Base-by-base conservation (phyloP, 2,797 vertebrate genomes). In the Capromys pilorides region DNA sequence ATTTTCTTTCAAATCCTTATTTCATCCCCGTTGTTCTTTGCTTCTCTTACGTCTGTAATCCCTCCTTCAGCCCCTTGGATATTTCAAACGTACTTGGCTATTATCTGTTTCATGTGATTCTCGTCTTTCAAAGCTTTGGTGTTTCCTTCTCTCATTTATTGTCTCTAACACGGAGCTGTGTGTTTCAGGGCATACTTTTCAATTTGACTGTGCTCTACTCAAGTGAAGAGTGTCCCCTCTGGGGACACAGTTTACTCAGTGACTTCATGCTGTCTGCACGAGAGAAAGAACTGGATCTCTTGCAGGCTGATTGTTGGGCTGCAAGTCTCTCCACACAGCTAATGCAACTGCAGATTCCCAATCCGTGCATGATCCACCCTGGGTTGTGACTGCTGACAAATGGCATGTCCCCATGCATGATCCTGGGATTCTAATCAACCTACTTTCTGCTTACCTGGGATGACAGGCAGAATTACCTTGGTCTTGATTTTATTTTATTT, bases 401-500 rank as follows among this genome's bases (percentile, higher is more conserved):
- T 88, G 45, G 51, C 14, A 59, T 66, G 69, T 79, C 93, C 41
- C 93, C 57, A 57, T 80, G 88, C 59, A 41, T 57, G 39, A 83
- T 69, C 26, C 79, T 41, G 57, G 49, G 8, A 79, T 39, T 67
- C 51, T 39, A 85, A 57, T 57, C 45, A 87, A 73, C 19, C 33
- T 71, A 80, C 22, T 91, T 80, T 13, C 80, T 89, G n/a, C 71
- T 89, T 64, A 57, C 73, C 67, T 59, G 57, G 18, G 82, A 4
- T 22, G 21, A 71, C 62, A 22, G 49, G 39, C 36, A 90, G 81
- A 88, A 28, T 88, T 92, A 22, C 79, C n/a, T 81, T 62, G 49
- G 39, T 83, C 19, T 95, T 82, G 21, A 73, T 91, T 96, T 95
- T 84, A 94, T n/a, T 45, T 45, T 45, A 45, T 8, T 45, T 45